These are phyloP conservation scores for Synergus umbraculus DNA, from an alignment of 2,888 invertebrate genomes.

Conservation along the genomic window DNA sequence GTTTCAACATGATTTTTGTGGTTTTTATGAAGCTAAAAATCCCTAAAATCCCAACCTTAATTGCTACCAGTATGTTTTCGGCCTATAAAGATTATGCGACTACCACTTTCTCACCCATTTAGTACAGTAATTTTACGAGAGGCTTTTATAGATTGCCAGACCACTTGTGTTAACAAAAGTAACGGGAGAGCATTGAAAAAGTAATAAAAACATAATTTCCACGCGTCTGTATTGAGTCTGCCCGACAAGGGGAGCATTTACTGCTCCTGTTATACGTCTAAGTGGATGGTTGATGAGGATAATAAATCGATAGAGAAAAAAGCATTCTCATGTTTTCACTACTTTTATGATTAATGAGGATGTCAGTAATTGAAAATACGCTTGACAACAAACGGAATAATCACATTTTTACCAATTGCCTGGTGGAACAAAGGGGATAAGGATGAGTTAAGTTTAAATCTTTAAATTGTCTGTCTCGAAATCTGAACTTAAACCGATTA, in stretches of 20 bases:
- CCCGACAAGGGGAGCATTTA: slow-evolving; percentile 1
- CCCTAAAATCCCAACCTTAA: neutral
- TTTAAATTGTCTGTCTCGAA: too few relatives aligned
- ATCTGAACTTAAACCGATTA: neutral
- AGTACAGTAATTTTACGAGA: slow-evolving; percentile 8
- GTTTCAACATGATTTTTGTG: neutral
- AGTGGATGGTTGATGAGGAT: neutral
- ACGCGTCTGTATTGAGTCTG: neutral
- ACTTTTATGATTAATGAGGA: slow-evolving; percentile 7
- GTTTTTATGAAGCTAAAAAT: neutral
- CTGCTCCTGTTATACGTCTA: neutral
- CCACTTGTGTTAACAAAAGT: neutral
- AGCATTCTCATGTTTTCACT: slow-evolving; percentile 34
- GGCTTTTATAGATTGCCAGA: slow-evolving; percentile 14
- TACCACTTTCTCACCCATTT: neutral
- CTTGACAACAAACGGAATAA: neutral
- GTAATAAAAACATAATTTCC: slow-evolving; percentile 27
- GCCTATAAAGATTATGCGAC: neutral
- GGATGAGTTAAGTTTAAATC: too few relatives aligned
- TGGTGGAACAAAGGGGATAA: too few relatives aligned
- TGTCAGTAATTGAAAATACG: slow-evolving; percentile 17
- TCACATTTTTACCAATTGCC: neutral
- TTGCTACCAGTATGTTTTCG: neutral
- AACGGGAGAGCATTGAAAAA: neutral
- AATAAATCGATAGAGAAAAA: slow-evolving; percentile 20